Conservation (phyloP, 2,888 invertebrate species). For the Allolobophora icterica region DNA sequence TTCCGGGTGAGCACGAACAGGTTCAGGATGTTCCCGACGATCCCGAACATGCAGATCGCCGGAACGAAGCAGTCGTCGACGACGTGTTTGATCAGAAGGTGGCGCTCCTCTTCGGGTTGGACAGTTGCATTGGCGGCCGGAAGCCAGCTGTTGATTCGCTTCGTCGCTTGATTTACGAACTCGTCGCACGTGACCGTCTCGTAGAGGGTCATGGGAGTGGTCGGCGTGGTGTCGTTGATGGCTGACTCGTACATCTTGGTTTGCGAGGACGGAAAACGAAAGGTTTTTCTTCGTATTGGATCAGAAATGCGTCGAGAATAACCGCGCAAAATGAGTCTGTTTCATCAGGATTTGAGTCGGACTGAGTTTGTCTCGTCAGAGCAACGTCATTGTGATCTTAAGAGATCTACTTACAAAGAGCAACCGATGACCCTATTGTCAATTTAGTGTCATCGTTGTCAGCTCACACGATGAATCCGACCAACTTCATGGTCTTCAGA, state of each 20-base stretch:
- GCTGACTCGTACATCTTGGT: neutral
- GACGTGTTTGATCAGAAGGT: neutral
- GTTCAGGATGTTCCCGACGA: conserved; percentile 80
- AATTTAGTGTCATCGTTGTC: neutral
- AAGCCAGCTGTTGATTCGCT: neutral
- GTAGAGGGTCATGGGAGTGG: neutral
- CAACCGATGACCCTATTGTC: neutral
- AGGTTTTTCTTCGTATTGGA: neutral
- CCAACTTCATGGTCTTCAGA: neutral
- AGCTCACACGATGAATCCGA: neutral
- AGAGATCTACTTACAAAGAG: neutral
- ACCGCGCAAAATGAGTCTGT: neutral
- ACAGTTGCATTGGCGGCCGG: neutral
- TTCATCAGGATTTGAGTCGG: too few species aligned
- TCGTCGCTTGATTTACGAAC: neutral
- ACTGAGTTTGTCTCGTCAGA: too few species aligned
- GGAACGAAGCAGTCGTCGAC: conserved; percentile 18
- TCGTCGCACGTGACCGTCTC: neutral
- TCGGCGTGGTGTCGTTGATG: neutral
- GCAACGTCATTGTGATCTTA: neutral
- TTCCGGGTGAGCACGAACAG: conserved; percentile 77
- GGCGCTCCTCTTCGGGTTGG: neutral
- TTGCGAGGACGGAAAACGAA: neutral
- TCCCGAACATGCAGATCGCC: conserved; percentile 70
- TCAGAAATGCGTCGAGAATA: neutral